These are phyloP conservation scores for Taurulus bubalis DNA, from an alignment of 2,113 vertebrate genomes.

Conservation along the genomic window DNA sequence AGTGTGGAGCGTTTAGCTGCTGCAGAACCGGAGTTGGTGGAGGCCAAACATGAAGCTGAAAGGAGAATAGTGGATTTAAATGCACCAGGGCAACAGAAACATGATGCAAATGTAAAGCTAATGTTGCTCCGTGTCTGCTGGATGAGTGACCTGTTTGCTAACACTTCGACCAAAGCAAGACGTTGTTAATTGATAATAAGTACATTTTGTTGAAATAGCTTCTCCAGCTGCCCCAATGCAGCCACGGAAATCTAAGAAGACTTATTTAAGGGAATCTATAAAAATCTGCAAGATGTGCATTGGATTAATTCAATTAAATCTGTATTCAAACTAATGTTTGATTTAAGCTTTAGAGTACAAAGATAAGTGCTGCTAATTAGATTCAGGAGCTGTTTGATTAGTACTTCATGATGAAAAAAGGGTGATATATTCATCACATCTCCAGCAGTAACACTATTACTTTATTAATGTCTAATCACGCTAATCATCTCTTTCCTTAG, in stretches of 20 bases:
- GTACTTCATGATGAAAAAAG: not conserved
- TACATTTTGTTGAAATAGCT: not conserved
- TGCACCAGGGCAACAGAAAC: not conserved
- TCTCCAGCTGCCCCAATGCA: not conserved
- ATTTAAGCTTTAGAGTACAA: not conserved
- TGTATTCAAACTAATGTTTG: not conserved
- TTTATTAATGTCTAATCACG: slow-evolving; percentile 1
- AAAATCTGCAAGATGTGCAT: not conserved
- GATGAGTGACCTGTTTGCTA: not conserved
- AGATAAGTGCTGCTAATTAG: not conserved
- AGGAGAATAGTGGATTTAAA: not conserved
- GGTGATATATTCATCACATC: not conserved
- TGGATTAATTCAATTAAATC: not conserved
- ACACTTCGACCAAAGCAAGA: not conserved
- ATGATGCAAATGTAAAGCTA: not conserved
- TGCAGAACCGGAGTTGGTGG: not conserved
- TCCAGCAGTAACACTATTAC: not conserved
- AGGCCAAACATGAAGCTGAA: not conserved
- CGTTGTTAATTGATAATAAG: not conserved
- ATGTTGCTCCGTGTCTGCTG: not conserved
- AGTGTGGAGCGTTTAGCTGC: not conserved
- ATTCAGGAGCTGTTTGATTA: not conserved
- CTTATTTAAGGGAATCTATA: not conserved
- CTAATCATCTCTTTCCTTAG: not conserved
- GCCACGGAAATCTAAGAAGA: not conserved